Evolutionary conservation across 1,140 invertebrate species (phyloP).

Genomic region (Lithobius niger): DNA sequence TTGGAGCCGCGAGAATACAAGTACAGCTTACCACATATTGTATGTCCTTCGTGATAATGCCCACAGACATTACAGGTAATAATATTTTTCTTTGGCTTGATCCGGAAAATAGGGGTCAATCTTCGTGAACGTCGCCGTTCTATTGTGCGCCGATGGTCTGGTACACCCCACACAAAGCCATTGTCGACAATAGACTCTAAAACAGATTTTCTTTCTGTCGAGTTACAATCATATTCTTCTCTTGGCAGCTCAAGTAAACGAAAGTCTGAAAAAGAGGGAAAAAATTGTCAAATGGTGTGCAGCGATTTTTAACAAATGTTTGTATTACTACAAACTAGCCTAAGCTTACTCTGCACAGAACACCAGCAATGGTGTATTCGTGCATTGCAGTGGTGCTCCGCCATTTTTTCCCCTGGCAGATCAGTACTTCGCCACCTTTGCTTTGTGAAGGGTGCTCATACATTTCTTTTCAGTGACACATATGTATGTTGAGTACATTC

Average conservation of each 20-base stretch:
- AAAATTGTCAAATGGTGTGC: background rate
- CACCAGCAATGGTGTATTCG: no score
- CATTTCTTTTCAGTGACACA: no score
- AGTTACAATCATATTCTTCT: background rate
- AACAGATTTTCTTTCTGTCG: conserved; percentile 26
- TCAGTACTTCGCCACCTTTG: no score
- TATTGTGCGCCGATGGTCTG: conserved; percentile 54
- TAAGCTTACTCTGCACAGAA: no score
- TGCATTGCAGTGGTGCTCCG: no score
- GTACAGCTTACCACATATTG: conserved; percentile 65
- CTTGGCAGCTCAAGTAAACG: background rate
- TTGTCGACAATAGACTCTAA: conserved; percentile 35
- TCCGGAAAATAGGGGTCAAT: conserved; percentile 46
- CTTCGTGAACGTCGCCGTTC: conserved; percentile 56
- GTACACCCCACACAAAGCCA: conserved; percentile 68
- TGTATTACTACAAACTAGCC: no score
- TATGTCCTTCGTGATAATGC: conserved; percentile 54
- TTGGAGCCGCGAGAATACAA: no score
- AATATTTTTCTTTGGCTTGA: conserved; percentile 55
- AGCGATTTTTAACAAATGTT: no score
- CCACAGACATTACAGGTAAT: conserved; percentile 62
- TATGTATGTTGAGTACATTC: no score
- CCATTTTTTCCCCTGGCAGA: no score
- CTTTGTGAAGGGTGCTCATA: no score
- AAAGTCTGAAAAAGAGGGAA: background rate